Percentiles rank a stretch among this genome's conserved stretches.
Conservation (phyloP, 2,113 vertebrate species). For the Tragelaphus strepsiceros region DNA sequence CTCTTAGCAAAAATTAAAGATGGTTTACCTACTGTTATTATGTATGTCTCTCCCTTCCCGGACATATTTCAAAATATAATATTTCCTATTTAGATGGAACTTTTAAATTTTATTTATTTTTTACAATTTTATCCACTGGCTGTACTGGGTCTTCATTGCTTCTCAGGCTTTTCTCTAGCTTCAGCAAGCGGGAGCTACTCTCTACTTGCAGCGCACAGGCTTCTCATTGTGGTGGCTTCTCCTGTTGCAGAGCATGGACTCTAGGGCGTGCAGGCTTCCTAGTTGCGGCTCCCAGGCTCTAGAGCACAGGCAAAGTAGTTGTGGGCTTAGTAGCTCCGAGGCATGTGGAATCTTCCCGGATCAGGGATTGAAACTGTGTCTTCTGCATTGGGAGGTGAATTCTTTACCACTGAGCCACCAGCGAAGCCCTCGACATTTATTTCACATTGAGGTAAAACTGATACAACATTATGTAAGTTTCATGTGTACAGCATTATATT, state of each 20-base stretch:
- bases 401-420: background rate
- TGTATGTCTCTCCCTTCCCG: background rate
- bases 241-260: background rate
- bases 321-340: background rate
- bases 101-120: background rate
- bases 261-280: accelerated
- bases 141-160: background rate
- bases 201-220: accelerated
- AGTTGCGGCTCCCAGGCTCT: background rate
- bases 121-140: too few species aligned
- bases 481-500: background rate
- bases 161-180: background rate
- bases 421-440: background rate
- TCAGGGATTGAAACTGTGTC: background rate
- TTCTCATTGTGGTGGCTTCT: accelerated
- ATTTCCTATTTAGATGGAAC: background rate
- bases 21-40: background rate
- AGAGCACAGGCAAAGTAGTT: background rate
- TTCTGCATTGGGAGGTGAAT: background rate
- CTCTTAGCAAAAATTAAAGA: background rate
- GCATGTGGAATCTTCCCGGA: background rate
- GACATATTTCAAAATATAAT: background rate
- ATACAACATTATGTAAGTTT: background rate
- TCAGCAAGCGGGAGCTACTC: accelerated
- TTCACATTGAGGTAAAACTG: background rate